These are phyloP conservation scores for Microcaecilia unicolor DNA, from an alignment of 2,797 vertebrate species.

Conservation along the genomic window DNA sequence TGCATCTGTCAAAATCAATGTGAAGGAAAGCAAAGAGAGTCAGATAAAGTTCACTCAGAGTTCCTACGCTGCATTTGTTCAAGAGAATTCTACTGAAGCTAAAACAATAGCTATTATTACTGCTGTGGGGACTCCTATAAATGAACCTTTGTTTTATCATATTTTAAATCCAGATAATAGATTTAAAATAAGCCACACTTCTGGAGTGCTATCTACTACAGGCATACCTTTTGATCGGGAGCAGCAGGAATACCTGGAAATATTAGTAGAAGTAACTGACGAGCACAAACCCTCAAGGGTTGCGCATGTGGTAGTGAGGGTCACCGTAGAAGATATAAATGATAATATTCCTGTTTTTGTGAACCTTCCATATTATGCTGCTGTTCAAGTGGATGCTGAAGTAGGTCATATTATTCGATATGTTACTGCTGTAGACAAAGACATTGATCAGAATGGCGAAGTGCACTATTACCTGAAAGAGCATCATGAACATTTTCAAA, in stretches of 20 bases:
- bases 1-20: constrained; percentile 77
- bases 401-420: constrained; percentile 70
- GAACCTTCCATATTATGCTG: constrained; percentile 86
- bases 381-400: constrained; percentile 78
- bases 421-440: constrained; percentile 85
- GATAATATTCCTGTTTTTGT: constrained; percentile 87
- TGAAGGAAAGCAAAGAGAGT: constrained; percentile 83
- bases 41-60: constrained; percentile 81
- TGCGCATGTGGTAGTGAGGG: constrained; percentile 76
- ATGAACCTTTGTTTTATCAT: constrained; percentile 84
- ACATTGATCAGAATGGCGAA: constrained; percentile 70
- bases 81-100: constrained; percentile 79
- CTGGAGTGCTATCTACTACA: constrained; percentile 87
- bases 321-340: constrained; percentile 80
- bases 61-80: constrained; percentile 71
- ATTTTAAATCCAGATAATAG: constrained; percentile 88
- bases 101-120: constrained; percentile 80
- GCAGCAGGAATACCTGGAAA: constrained; percentile 70
- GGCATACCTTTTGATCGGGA: constrained; percentile 89
- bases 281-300: constrained; percentile 64
- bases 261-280: constrained; percentile 82
- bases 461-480: constrained; percentile 78
- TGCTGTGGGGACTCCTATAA: constrained; percentile 84
- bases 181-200: constrained; percentile 85
- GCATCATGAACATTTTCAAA: constrained; percentile 76